These are phyloP conservation scores for Tipula vernalis DNA, from an alignment of 2,888 invertebrate genomes.

Conservation along the genomic window DNA sequence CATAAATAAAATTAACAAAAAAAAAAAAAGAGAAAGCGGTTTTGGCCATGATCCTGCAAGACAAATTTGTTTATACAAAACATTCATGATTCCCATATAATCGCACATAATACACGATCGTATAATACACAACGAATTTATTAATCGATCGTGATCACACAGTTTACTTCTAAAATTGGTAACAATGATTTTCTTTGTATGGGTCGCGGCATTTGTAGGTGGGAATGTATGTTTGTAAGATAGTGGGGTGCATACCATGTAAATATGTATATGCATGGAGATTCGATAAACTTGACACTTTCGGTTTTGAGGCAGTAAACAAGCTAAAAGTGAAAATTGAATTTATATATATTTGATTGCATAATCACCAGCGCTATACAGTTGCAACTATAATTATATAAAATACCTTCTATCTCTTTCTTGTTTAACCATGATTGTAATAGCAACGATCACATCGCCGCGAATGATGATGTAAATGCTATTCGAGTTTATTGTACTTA, in stretches of 20 bases:
- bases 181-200: background rate
- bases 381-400: background rate
- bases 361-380: background rate
- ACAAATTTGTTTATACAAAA: background rate
- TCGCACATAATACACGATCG: background rate
- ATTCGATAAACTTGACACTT: background rate
- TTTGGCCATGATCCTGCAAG: constrained; percentile 15
- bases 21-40: constrained; percentile 15
- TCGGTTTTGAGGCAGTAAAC: background rate
- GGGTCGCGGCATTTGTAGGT: background rate
- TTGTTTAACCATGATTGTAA: background rate
- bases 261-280: background rate
- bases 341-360: background rate
- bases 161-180: background rate
- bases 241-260: background rate
- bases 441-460: background rate
- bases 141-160: background rate
- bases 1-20: background rate
- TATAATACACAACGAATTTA: background rate
- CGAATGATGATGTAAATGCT: background rate
- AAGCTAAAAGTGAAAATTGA: background rate
- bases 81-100: constrained; percentile 13
- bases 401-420: background rate
- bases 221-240: background rate
- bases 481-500: background rate